A percentile compares a stretch with the other conserved stretches of the same genome.
phyloP scores from a whole-genome alignment of 2,113 vertebrate species.

The Thunnus maccoyii region DNA sequence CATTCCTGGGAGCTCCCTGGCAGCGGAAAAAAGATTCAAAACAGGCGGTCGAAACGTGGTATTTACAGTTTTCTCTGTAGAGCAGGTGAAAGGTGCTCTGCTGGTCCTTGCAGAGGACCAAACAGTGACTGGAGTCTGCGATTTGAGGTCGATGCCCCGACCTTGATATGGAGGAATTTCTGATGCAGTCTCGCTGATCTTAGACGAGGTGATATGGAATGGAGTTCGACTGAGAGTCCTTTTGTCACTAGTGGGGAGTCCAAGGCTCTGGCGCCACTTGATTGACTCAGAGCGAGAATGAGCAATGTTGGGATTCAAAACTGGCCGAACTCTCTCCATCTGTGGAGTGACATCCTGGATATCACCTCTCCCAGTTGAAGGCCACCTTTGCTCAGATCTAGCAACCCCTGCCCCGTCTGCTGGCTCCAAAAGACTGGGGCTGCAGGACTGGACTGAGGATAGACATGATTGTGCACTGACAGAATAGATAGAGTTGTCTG shows the following conservation, averaged over 20 bases:
- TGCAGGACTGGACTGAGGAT: slow-evolving; percentile 44
- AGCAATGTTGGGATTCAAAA: slow-evolving; percentile 23
- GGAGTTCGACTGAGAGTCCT: slow-evolving; percentile 52
- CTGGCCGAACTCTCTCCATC: slow-evolving; percentile 23
- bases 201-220: slow-evolving; percentile 75
- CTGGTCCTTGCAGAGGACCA: slow-evolving; percentile 67
- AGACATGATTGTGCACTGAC: slow-evolving; percentile 14
- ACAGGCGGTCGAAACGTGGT: slow-evolving; percentile 40
- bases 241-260: slow-evolving; percentile 61
- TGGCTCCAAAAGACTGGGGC: slow-evolving; percentile 60
- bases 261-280: slow-evolving; percentile 78
- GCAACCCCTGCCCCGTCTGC: slow-evolving; percentile 68
- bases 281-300: slow-evolving; percentile 66
- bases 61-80: slow-evolving; percentile 47
- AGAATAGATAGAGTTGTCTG: neutral
- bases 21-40: slow-evolving; percentile 50
- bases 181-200: slow-evolving; percentile 35
- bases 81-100: slow-evolving; percentile 44
- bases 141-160: slow-evolving; percentile 32
- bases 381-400: slow-evolving; percentile 42
- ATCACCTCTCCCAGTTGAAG: neutral
- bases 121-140: slow-evolving; percentile 47
- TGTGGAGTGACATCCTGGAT: neutral
- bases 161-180: slow-evolving; percentile 31
- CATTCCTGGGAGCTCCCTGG: slow-evolving; percentile 59